These are phyloP conservation scores for Aphis gossypii DNA, from an alignment of 1,140 invertebrate genomes.

Conservation along the genomic window DNA sequence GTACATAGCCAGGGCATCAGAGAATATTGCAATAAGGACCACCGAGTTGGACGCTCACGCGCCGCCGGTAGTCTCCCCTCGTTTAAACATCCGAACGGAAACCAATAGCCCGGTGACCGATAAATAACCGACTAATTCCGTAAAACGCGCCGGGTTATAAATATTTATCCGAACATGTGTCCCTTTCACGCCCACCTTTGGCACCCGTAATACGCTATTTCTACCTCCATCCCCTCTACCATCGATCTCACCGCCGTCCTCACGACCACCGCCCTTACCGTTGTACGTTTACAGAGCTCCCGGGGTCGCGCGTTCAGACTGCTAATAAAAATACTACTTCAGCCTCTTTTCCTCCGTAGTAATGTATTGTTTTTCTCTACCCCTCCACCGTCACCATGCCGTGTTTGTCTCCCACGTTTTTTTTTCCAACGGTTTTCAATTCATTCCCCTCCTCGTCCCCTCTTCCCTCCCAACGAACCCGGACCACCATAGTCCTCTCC, in stretches of 20 bases:
- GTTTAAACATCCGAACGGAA: conserved; percentile 36
- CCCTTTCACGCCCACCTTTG: conserved; percentile 52
- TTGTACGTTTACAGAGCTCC: not conserved
- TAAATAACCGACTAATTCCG: conserved; percentile 56
- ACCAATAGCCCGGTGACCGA: conserved; percentile 52
- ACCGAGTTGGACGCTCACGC: not conserved
- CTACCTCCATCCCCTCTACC: not conserved
- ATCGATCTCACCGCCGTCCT: not conserved
- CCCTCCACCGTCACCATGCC: too few species aligned
- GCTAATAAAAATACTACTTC: conserved; percentile 53
- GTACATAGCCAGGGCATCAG: not conserved
- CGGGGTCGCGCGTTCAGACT: not conserved
- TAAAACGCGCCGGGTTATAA: conserved; percentile 51
- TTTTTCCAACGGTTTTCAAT: conserved; percentile 29
- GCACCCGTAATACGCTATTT: conserved; percentile 24
- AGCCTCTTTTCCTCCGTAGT: not conserved
- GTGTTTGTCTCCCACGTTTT: conserved; percentile 9
- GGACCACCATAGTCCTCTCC: not conserved
- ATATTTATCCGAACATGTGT: conserved; percentile 57
- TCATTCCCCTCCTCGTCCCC: not conserved
- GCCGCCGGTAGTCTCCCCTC: not conserved
- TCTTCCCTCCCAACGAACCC: too few species aligned
- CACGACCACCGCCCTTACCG: not conserved
- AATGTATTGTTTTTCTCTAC: conserved; percentile 12
- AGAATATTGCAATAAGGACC: conserved; percentile 25